Conservation (phyloP, 2,113 vertebrate genomes). For the Coturnix japonica region DNA sequence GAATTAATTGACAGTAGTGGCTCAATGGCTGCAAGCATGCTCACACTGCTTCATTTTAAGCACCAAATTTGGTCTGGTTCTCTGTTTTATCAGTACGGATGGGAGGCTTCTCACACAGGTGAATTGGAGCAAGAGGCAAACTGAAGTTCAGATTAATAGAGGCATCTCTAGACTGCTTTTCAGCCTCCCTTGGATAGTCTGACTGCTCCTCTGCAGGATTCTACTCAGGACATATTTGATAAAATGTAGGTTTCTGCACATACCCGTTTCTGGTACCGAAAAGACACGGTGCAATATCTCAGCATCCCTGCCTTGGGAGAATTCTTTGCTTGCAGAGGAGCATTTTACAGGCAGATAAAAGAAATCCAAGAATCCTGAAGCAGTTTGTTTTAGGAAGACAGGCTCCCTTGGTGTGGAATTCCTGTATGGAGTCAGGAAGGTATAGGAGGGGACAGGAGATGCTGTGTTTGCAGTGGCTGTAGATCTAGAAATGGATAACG, state of each 20-base stretch:
- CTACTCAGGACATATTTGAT: neutral
- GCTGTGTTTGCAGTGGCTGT: constrained; percentile 21
- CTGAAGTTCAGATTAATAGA: neutral
- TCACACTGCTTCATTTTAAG: neutral
- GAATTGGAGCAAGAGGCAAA: neutral
- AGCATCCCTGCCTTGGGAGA: neutral
- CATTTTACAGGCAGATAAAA: constrained; percentile 36
- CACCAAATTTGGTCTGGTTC: neutral
- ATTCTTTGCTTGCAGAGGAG: constrained; percentile 5
- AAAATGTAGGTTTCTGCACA: neutral
- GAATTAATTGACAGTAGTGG: neutral
- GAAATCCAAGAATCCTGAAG: constrained; percentile 12
- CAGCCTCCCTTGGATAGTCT: neutral
- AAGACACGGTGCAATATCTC: neutral
- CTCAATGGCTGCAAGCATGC: neutral
- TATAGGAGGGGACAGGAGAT: constrained; percentile 46
- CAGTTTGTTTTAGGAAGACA: constrained; percentile 45
- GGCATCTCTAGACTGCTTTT: neutral
- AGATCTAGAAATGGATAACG: constrained; percentile 56
- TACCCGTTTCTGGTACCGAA: neutral
- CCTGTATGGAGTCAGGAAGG: constrained; percentile 64
- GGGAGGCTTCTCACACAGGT: neutral
- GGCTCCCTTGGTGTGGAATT: constrained; percentile 55
- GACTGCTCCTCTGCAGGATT: neutral
- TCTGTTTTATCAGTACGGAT: neutral